Evolutionary conservation across 2,113 vertebrate species (phyloP), one percentile per base, ranked within the genome.

Genomic region (Lathamus discolor): DNA sequence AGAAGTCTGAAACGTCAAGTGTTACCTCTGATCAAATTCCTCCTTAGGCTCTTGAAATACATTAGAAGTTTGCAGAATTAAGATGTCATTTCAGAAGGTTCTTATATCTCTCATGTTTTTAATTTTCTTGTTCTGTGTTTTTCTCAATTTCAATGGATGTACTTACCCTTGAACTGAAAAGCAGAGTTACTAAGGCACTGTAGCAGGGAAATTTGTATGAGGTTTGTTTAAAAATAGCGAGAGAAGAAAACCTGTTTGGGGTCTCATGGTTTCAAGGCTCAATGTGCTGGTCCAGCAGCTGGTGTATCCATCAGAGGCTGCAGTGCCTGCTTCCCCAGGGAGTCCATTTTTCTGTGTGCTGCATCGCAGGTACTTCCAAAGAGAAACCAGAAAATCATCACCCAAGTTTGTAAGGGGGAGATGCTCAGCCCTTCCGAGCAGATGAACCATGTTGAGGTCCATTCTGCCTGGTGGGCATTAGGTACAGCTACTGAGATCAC

Each of bases 51-150:
- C 57, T 27, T 80, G 44, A 87, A 86, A 95, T 39, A 39, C 0
- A 1, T 75, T 70, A n/a, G 39, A 86, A 11, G 2, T 51, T 76
- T 55, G 19, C 39, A 85, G 86, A 79, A 86, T 59, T 83, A 12
- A 43, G 67, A 31, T 67, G 37, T 27, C 19, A 39, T 18, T 81
- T 93, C 49, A 55, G 63, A 90, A 73, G 29, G 54, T 80, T 75
- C 59, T 79, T 33, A 16, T 9, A 51, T 23, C 7, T 62, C 35
- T 62, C 41, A 23, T 43, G 13, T 4, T 66, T 78, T 44, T 13
- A 0, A 3, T 73, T n/a, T 35, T 35, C 55, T 31, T 23, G 24
- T 17, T 12, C 7, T n/a, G 1, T 13, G 3, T 31, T 62, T 63
- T 44, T 37, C 13, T 62, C 27, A 16, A 8, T 83, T 68, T 51